Base-by-base conservation (phyloP, 2,113 vertebrate species). In the Lanius ludovicianus region DNA sequence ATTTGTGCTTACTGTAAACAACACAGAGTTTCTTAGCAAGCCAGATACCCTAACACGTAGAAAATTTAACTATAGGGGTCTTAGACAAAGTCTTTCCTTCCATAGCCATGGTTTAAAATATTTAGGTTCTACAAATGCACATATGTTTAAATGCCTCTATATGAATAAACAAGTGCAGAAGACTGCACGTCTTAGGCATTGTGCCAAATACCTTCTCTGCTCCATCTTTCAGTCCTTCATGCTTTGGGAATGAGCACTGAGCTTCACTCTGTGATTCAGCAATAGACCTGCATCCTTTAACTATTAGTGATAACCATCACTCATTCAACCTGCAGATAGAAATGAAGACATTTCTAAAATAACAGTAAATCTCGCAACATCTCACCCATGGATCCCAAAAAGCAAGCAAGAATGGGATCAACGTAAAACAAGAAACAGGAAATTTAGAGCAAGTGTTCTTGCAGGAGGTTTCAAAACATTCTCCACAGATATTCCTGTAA, bases 381-480 rank as follows among this genome's bases (percentile, higher is more conserved):
- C 60, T 77, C 67, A 70, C 42, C n/a, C 37, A 9, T 74, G 42
- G 47, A 44, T 47, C 59, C 12, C 11, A 57, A 41, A 77, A 90
- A 84, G 44, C 16, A 89, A 67, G 52, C 11, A 59, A 59, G n/a
- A 59, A 63, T 30, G 20, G 31, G 37, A 84, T 57, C 57, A 78
- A 49, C 44, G 57, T 10, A 90, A 82, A 92, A 53, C 39, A 83
- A 79, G 68, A 81, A 83, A 87, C 9, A 88, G 71, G 71, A 96
- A 87, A 95, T 91, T 69, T 44, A 70, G 75, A 93, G 57, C 65
- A 79, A 83, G 59, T 4, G 1, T 46, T 88, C 79, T 77, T 80
- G 53, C 35, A 56, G 59, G 56, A 86, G 49, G 25, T 75, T 94
- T 92, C 75, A 90, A 81, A 95, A 86, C 13, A 78, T 53, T 88